Evolutionary conservation across 2,113 vertebrate genomes (phyloP), one percentile per base, ranked within the genome.

Genomic region (Pterocles gutturalis): DNA sequence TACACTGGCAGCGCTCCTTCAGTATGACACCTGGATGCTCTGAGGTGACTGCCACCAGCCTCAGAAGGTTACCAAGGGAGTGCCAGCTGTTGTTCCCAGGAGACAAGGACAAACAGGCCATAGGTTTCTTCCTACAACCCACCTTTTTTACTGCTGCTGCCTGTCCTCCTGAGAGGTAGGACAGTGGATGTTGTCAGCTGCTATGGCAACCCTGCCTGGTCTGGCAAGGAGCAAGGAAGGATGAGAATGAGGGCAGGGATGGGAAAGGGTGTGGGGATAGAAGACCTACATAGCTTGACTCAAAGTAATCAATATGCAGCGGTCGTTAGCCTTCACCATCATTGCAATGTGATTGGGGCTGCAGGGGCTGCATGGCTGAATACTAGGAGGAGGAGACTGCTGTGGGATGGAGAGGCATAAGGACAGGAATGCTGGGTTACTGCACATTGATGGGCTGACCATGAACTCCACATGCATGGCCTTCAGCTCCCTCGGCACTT

Each of bases 171-270:
- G 48, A 79, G 83, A 94, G 71, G 55, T 7, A 77, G 82, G 76
- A 71, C 66, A 93, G 80, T 13, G 55, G 65, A 67, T 38, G 55
- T 25, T 89, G 55, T 72, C 85, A 95, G 95, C 95, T 98, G 84
- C 97, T 96, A 93, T 97, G 81, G 95, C 93, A 97, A 97, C 95
- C 46, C 48, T 91, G 75, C 29, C 46, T 94, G 28, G 24, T 45
- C 66, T 91, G 81, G 78, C 46, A 62, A 87, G 71, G 84, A 95
- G 29, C 2, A 0, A 54, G 36, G 62, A 83, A 75, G 77, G 65
- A 87, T 78, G 65, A 77, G 43, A 75, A 26, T n/a, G 69, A 93
- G 54, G 78, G 58, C n/a, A 69, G 31, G 19, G 60, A 48, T 51
- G 48, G n/a, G 64, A 72, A 65, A 77, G 24, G 7, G 33, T 65